phyloP scores from a whole-genome alignment of 1,140 invertebrate genomes.

The Phortica variegata region DNA sequence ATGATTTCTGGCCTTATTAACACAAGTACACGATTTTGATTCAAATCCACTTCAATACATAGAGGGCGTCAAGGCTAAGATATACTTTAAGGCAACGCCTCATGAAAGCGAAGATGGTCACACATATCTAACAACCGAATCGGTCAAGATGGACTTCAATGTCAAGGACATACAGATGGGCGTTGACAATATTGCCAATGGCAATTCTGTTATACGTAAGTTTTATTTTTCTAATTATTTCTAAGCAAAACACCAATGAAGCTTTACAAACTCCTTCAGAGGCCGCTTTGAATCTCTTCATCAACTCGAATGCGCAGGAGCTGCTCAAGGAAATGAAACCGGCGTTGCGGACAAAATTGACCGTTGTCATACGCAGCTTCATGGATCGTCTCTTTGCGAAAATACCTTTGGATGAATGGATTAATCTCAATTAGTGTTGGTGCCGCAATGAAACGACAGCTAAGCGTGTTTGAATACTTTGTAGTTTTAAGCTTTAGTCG shows the following conservation, averaged over 20 bases:
- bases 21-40: neutral
- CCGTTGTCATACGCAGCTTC: constrained; percentile 72
- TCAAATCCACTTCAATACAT: constrained; percentile 3
- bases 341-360: constrained; percentile 72
- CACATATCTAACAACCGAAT: constrained; percentile 68
- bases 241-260: too few species aligned
- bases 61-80: constrained; percentile 81
- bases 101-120: constrained; percentile 60
- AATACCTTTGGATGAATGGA: constrained; percentile 76
- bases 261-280: constrained; percentile 66
- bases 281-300: constrained; percentile 78
- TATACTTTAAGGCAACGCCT: constrained; percentile 73
- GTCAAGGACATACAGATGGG: constrained; percentile 79
- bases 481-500: too few species aligned
- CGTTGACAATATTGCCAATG: constrained; percentile 76
- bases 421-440: constrained; percentile 40
- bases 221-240: constrained; percentile 31
- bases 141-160: constrained; percentile 79
- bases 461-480: too few species aligned
- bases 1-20: constrained; percentile 16
- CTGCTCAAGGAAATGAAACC: constrained; percentile 84
- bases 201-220: constrained; percentile 77
- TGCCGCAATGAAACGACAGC: too few species aligned
- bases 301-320: constrained; percentile 80
- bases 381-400: constrained; percentile 72